Percentiles rank a stretch among this genome's conserved stretches.
Conservation (phyloP, 2,888 invertebrate species). For the Hydraecia micacea region DNA sequence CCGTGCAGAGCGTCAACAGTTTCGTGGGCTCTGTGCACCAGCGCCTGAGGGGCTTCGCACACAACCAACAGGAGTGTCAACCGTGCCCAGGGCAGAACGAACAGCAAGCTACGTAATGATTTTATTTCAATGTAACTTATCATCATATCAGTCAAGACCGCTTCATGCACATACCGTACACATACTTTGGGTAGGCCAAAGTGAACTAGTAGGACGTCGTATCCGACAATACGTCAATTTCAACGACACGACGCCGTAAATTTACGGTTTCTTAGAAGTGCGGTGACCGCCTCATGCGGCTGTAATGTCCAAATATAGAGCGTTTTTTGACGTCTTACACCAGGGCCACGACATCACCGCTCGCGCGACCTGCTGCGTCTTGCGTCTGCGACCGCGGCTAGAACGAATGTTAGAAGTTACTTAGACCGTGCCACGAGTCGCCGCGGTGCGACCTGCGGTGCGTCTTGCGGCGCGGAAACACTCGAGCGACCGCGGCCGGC, state of each 20-base stretch:
- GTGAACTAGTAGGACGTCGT: neutral
- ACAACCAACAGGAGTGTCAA: constrained; percentile 14
- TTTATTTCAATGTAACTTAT: constrained; percentile 12
- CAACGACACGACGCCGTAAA: neutral
- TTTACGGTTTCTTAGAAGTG: neutral
- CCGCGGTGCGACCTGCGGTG: too few species aligned
- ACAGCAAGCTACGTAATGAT: constrained; percentile 75
- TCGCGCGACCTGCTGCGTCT: too few species aligned
- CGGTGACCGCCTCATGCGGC: too few species aligned
- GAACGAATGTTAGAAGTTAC: too few species aligned
- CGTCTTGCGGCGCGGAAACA: too few species aligned
- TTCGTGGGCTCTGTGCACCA: constrained; percentile 82
- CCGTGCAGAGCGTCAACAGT: constrained; percentile 80
- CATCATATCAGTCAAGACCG: neutral
- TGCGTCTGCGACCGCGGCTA: too few species aligned
- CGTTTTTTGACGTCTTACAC: too few species aligned
- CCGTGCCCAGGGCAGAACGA: neutral
- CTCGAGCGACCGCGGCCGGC: too few species aligned
- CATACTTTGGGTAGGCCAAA: neutral
- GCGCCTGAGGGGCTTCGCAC: constrained; percentile 78
- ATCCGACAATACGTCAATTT: neutral
- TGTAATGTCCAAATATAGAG: too few species aligned
- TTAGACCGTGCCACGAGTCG: too few species aligned
- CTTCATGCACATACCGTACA: neutral
- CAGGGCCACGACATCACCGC: too few species aligned